These are phyloP conservation scores for Loris lydekkerianus DNA, from an alignment of 2,797 vertebrate species.

Conservation along the genomic window DNA sequence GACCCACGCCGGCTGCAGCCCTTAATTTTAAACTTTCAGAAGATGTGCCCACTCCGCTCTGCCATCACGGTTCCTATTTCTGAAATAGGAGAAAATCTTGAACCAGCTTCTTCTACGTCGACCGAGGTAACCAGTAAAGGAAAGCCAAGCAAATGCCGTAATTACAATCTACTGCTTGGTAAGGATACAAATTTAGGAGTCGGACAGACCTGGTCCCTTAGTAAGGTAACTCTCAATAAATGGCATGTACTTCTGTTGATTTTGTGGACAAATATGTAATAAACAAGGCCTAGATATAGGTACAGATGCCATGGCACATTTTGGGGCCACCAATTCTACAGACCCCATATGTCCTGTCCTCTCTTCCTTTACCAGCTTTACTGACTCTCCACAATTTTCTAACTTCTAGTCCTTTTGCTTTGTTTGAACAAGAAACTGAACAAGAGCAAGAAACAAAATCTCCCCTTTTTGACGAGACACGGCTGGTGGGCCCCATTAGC, in stretches of 20 bases:
- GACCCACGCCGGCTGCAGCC: no score
- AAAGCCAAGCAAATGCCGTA: background rate
- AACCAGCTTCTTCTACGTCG: background rate
- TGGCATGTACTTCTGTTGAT: background rate
- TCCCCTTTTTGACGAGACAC: background rate
- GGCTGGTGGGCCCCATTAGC: background rate
- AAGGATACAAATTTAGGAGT: background rate
- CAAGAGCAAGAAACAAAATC: no score
- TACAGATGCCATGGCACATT: rapidly evolving
- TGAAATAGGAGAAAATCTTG: background rate
- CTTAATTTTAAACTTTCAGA: background rate
- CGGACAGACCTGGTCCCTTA: background rate
- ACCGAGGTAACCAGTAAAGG: background rate
- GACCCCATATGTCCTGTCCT: background rate
- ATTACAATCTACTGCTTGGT: background rate
- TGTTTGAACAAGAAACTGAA: background rate
- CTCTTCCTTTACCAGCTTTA: background rate
- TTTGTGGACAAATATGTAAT: background rate
- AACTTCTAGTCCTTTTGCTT: background rate
- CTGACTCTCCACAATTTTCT: background rate
- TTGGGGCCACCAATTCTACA: rapidly evolving
- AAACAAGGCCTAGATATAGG: background rate
- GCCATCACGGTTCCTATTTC: background rate
- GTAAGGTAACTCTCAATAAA: background rate
- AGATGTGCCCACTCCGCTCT: background rate